These are phyloP conservation scores for Venustoraphidia nigricollis DNA, from an alignment of 2,888 invertebrate species.

Conservation along the genomic window DNA sequence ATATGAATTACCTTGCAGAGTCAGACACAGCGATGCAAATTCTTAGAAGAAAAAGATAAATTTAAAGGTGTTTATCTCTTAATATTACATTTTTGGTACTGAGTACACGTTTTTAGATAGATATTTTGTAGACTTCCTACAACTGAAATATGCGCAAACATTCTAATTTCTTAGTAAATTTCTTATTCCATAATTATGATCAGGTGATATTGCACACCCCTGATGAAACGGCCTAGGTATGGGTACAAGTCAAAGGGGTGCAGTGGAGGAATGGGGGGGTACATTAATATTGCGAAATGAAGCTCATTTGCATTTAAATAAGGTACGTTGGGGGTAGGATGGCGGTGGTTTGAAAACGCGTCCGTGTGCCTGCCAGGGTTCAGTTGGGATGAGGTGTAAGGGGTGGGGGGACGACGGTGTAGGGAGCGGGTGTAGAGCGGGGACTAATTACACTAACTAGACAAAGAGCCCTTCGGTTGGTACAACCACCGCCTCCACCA, in stretches of 20 bases:
- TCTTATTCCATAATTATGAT: too few relatives aligned
- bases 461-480: slow-evolving; percentile 29
- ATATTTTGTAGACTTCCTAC: too few relatives aligned
- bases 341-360: slow-evolving; percentile 15
- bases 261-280: slow-evolving; percentile 32
- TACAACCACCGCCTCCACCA: slow-evolving; percentile 7
- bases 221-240: slow-evolving; percentile 5
- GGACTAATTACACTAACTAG: slow-evolving; percentile 35
- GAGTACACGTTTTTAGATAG: too few relatives aligned
- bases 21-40: too few relatives aligned
- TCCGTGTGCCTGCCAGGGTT: slow-evolving; percentile 4
- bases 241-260: slow-evolving; percentile 12
- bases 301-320: slow-evolving; percentile 85
- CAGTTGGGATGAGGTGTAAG: slow-evolving; percentile 14
- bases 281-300: slow-evolving; percentile 81
- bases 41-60: too few relatives aligned
- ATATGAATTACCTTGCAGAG: too few relatives aligned
- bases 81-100: too few relatives aligned
- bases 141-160: too few relatives aligned
- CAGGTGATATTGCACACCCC: too few relatives aligned
- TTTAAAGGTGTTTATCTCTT: too few relatives aligned
- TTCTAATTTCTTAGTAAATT: too few relatives aligned
- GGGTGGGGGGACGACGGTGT: slow-evolving; percentile 15
- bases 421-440: too few relatives aligned
- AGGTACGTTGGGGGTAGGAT: slow-evolving; percentile 32